Evolutionary conservation across 1,140 invertebrate genomes (phyloP).

Genomic region (Saccostrea echinata): DNA sequence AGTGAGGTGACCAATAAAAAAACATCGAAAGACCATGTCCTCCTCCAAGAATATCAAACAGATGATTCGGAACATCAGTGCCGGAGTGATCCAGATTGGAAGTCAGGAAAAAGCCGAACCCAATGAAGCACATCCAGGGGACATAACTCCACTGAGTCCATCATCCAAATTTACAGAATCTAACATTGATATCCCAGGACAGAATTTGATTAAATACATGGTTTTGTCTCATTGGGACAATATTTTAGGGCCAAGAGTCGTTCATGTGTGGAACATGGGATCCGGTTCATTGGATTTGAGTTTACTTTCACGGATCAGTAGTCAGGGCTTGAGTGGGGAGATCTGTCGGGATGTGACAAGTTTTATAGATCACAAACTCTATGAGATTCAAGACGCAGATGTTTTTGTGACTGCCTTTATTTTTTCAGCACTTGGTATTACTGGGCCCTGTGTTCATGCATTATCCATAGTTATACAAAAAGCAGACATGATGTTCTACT

Average conservation of each 20-base stretch:
- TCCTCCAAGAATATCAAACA: conserved; percentile 48
- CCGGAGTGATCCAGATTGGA: conserved; percentile 57
- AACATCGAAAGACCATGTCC: conserved; percentile 39
- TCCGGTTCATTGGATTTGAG: conserved; percentile 50
- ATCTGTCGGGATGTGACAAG: conserved; percentile 69
- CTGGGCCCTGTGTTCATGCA: conserved; percentile 68
- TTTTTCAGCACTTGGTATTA: conserved; percentile 67
- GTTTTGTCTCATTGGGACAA: conserved; percentile 75
- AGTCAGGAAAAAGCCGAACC: conserved; percentile 9
- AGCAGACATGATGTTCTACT: conserved; percentile 63
- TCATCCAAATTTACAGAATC: conserved; percentile 65
- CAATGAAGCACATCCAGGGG: not conserved
- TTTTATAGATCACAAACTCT: conserved; percentile 71
- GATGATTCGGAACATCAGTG: conserved; percentile 45
- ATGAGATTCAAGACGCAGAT: conserved; percentile 66
- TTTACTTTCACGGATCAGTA: conserved; percentile 65
- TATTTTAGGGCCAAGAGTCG: conserved; percentile 72
- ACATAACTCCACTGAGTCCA: conserved; percentile 67
- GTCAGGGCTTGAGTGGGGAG: conserved; percentile 73
- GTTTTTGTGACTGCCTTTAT: conserved; percentile 70
- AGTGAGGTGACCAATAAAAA: not conserved
- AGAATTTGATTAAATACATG: conserved; percentile 66
- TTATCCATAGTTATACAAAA: conserved; percentile 70
- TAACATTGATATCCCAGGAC: conserved; percentile 57
- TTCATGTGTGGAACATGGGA: conserved; percentile 71